Conservation (phyloP, 2,888 invertebrate genomes). For the Himalopsyche japonica region DNA sequence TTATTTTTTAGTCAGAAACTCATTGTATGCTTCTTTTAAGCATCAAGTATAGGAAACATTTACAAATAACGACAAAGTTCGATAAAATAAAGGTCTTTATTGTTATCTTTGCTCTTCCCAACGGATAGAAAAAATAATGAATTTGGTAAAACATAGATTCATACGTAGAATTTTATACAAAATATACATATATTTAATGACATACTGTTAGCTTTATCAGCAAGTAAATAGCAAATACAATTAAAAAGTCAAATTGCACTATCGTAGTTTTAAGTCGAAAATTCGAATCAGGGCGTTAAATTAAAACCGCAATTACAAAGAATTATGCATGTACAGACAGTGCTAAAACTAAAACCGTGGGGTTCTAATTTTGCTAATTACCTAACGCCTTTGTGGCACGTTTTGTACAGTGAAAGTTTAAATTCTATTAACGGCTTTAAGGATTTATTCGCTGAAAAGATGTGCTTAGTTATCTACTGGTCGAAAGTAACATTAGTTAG, state of each 20-base stretch:
- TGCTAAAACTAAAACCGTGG: conserved; percentile 35
- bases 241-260: not conserved
- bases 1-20: too few relatives aligned
- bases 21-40: too few relatives aligned
- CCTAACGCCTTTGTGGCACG: conserved; percentile 41
- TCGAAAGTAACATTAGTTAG: not conserved
- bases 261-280: not conserved
- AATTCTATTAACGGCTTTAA: conserved; percentile 38
- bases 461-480: conserved; percentile 31
- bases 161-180: too few relatives aligned
- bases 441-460: conserved; percentile 41
- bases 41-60: too few relatives aligned
- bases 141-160: too few relatives aligned
- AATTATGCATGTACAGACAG: not conserved
- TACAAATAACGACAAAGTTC: too few relatives aligned
- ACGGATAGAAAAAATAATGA: too few relatives aligned
- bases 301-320: not conserved
- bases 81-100: too few relatives aligned
- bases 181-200: too few relatives aligned
- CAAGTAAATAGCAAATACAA: too few relatives aligned
- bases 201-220: too few relatives aligned
- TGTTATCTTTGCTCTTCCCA: too few relatives aligned
- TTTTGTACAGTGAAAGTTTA: conserved; percentile 40
- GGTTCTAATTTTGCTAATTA: conserved; percentile 41
- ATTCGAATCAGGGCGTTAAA: not conserved